A percentile compares a stretch with the other conserved stretches of the same genome.
Conservation (phyloP, 2,888 invertebrate genomes). For the Chymomyza caudatula region DNA sequence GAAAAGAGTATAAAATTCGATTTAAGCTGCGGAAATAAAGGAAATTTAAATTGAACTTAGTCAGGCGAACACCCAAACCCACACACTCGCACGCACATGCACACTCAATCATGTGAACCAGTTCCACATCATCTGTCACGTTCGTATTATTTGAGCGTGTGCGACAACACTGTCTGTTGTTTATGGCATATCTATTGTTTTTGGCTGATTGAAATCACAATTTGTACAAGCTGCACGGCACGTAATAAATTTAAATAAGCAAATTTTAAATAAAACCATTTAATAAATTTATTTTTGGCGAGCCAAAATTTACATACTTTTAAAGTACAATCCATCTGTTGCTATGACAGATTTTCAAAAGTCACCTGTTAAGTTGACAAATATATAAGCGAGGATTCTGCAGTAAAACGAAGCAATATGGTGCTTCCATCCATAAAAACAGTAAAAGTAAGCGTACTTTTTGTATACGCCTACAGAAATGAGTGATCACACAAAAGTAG, state of each 20-base stretch:
- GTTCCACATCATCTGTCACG: background rate
- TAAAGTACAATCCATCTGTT: background rate
- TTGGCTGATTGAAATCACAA: background rate
- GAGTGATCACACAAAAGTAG: too few relatives aligned
- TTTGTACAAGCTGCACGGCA: background rate
- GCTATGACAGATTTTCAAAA: background rate
- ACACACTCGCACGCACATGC: background rate
- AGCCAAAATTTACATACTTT: background rate
- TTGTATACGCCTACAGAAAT: too few relatives aligned
- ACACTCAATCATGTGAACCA: background rate
- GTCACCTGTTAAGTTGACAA: too few relatives aligned
- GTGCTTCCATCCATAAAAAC: too few relatives aligned
- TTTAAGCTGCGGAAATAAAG: background rate
- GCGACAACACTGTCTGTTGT: background rate
- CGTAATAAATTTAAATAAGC: slow-evolving; percentile 14
- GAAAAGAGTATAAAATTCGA: slow-evolving; percentile 1
- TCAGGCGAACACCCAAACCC: background rate
- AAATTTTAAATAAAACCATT: background rate
- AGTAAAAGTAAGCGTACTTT: too few relatives aligned
- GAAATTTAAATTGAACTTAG: background rate
- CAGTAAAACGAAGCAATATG: too few relatives aligned
- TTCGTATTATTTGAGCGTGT: background rate
- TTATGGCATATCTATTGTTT: background rate
- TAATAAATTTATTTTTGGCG: background rate
- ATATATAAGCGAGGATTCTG: too few relatives aligned